A percentile compares a stretch with the other conserved stretches of the same genome.
Evolutionary conservation across 2,888 invertebrate genomes (phyloP).

Genomic region (Euplexia lucipara): DNA sequence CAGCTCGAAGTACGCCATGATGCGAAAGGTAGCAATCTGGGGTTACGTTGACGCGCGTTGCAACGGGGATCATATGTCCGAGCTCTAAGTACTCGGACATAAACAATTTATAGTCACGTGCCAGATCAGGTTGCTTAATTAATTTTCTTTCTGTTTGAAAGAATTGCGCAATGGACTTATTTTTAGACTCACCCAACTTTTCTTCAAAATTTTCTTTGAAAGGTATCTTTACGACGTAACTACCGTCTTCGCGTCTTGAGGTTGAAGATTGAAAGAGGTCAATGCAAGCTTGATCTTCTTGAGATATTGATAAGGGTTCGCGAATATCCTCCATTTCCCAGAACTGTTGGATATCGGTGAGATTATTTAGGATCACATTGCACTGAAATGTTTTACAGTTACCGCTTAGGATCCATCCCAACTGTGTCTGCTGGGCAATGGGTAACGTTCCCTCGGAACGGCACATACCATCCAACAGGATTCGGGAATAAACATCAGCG

Average conservation of each 20-base stretch:
- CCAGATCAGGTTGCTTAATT: no score
- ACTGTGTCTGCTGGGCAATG: no score
- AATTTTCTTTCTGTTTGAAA: no score
- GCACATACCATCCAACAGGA: constrained; percentile 5
- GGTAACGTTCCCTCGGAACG: no score
- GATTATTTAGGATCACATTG: no score
- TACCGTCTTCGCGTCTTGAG: no score
- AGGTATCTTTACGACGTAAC: constrained; percentile 15
- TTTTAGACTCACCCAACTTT: no score
- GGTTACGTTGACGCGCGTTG: not conserved
- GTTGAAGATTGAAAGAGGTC: not conserved
- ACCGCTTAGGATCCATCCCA: no score
- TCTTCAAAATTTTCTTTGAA: constrained; percentile 17
- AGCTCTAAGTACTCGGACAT: constrained; percentile 18
- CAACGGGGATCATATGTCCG: constrained; percentile 20
- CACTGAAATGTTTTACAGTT: no score
- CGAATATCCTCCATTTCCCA: constrained; percentile 20
- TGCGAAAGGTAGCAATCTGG: constrained; percentile 10
- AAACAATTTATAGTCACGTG: constrained; percentile 19
- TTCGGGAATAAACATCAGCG: not conserved
- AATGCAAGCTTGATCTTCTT: constrained; percentile 11
- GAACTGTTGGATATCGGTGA: constrained; percentile 1
- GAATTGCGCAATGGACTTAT: no score
- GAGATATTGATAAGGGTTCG: constrained; percentile 3
- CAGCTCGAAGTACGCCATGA: constrained; percentile 12